A percentile compares a stretch with the other conserved stretches of the same genome.
Evolutionary conservation across 2,113 vertebrate species (phyloP).

Genomic region (Falco punctatus): DNA sequence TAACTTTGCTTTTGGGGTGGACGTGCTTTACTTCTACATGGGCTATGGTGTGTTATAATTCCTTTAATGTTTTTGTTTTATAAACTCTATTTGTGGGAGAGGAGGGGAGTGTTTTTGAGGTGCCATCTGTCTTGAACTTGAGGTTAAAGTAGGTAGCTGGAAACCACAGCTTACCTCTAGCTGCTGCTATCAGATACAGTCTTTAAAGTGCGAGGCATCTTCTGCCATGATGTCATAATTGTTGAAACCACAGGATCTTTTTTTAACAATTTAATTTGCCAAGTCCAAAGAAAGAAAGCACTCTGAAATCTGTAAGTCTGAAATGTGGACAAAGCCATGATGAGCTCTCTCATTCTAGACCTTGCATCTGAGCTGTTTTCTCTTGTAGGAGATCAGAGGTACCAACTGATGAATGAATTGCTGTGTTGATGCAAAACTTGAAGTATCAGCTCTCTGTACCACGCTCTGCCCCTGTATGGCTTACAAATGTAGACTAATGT

Average conservation of each 20-base stretch:
- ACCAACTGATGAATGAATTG: not conserved
- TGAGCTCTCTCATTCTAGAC: not conserved
- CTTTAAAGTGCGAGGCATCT: not conserved
- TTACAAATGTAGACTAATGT: not conserved
- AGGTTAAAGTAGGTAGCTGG: not conserved
- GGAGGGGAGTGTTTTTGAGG: not conserved
- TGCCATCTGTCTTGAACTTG: not conserved
- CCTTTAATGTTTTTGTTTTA: not conserved
- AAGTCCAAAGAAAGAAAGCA: not conserved
- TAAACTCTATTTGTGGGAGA: too few species aligned
- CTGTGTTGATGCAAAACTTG: not conserved
- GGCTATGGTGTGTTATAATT: not conserved
- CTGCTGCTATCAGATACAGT: not conserved
- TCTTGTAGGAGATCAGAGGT: not conserved
- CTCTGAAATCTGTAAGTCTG: not conserved
- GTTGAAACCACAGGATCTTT: not conserved
- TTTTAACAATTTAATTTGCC: not conserved
- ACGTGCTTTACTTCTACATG: not conserved
- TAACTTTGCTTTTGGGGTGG: not conserved
- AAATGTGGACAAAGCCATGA: not conserved
- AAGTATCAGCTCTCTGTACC: not conserved
- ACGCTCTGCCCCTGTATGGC: not conserved
- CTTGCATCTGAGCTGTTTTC: not conserved
- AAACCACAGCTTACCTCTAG: not conserved
- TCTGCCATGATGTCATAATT: fast-evolving